A percentile compares a stretch with the other conserved stretches of the same genome.
These are phyloP conservation scores for Holotrichia oblita DNA, from an alignment of 1,140 invertebrate species.

Conservation along the genomic window DNA sequence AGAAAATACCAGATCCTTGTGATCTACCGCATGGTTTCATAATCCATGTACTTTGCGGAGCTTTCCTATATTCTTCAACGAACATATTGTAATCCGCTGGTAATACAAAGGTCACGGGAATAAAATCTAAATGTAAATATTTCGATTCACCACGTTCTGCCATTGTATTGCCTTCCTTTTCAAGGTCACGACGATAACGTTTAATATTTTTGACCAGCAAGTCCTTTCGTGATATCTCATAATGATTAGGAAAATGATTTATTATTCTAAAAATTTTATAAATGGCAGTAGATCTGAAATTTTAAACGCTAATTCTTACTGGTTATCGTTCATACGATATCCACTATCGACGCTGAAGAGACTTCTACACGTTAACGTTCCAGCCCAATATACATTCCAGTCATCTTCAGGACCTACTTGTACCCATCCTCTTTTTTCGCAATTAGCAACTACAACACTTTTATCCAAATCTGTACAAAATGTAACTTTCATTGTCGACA, in stretches of 20 bases:
- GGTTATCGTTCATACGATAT: constrained; percentile 91
- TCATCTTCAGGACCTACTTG: constrained; percentile 93
- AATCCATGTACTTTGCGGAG: constrained; percentile 94
- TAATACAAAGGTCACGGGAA: constrained; percentile 92
- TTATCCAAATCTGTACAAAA: constrained; percentile 95
- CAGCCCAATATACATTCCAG: constrained; percentile 98
- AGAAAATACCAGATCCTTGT: constrained; percentile 87
- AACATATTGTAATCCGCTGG: constrained; percentile 96
- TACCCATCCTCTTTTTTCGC: constrained; percentile 91
- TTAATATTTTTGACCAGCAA: constrained; percentile 96
- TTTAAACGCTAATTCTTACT: constrained; percentile 67
- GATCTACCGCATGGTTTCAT: constrained; percentile 97
- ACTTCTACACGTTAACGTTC: constrained; percentile 86
- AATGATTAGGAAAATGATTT: constrained; percentile 95
- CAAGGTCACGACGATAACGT: constrained; percentile 89
- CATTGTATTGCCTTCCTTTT: constrained; percentile 87
- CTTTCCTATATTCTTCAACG: constrained; percentile 92
- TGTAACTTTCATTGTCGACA: constrained; percentile 68
- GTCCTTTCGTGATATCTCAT: constrained; percentile 94
- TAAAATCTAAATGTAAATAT: constrained; percentile 87
- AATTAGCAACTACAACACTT: constrained; percentile 93
- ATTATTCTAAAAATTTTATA: constrained; percentile 69
- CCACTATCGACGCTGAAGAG: constrained; percentile 93
- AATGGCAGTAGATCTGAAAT: background rate
- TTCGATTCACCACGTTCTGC: constrained; percentile 80